phyloP scores from a whole-genome alignment of 2,888 invertebrate genomes.

The Mactromeris polynyma region DNA sequence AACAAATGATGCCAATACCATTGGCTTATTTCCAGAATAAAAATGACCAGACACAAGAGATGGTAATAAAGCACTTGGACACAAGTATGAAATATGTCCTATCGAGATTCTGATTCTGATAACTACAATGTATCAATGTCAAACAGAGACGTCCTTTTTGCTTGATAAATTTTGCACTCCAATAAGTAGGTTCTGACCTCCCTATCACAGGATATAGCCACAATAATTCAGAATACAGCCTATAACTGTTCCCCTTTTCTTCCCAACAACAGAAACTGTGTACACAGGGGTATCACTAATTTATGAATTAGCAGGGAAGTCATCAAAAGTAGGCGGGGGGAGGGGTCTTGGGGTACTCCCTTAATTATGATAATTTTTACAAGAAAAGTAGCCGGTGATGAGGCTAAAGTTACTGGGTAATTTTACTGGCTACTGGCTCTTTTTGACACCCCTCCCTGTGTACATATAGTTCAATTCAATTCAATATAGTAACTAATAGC shows the following conservation, averaged over 20 bases:
- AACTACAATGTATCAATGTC: not conserved
- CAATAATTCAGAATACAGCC: not conserved
- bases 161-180: not conserved
- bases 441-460: too few species aligned
- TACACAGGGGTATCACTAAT: too few species aligned
- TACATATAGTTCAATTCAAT: too few species aligned
- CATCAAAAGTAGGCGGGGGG: too few species aligned
- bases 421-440: too few species aligned
- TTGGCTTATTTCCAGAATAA: not conserved
- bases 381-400: too few species aligned
- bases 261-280: not conserved
- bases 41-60: not conserved
- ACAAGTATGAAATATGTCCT: conserved; percentile 1
- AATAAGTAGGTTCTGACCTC: not conserved
- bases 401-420: too few species aligned
- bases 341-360: too few species aligned
- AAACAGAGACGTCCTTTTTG: not conserved
- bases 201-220: not conserved
- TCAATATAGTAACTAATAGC: not conserved
- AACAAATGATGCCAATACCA: not conserved
- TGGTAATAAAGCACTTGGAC: not conserved
- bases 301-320: too few species aligned
- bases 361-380: too few species aligned
- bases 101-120: not conserved
- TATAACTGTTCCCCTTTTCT: not conserved